These are phyloP conservation scores for Chiloscyllium punctatum DNA, from an alignment of 2,797 vertebrate genomes.

Conservation along the genomic window DNA sequence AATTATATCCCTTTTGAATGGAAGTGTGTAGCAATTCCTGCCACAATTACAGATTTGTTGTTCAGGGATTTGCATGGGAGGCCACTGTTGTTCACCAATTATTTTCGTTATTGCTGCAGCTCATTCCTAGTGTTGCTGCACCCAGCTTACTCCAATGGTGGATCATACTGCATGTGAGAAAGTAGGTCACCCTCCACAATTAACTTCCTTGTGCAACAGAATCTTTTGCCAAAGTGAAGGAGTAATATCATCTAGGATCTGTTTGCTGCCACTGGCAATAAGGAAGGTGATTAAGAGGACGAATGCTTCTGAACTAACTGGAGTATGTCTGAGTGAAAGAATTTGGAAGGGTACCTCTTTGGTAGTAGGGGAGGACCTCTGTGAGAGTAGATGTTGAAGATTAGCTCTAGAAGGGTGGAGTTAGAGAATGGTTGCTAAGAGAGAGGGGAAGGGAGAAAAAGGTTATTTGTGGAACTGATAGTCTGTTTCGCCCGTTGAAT, in stretches of 20 bases:
- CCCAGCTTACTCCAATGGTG: not conserved
- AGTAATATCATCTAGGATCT: not conserved
- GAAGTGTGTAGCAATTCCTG: not conserved
- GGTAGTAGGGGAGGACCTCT: not conserved
- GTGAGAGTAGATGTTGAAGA: not conserved
- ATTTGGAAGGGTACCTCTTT: not conserved
- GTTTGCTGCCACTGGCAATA: not conserved
- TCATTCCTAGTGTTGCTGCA: not conserved
- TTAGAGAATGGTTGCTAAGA: too few relatives aligned
- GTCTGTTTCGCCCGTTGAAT: not conserved
- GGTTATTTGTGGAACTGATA: not conserved
- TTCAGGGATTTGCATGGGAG: not conserved
- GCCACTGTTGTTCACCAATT: not conserved
- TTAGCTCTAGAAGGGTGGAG: too few relatives aligned
- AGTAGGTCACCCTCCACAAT: not conserved
- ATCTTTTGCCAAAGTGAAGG: not conserved
- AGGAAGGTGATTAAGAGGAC: not conserved
- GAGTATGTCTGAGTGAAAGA: not conserved
- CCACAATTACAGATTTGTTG: not conserved
- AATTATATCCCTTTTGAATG: not conserved
- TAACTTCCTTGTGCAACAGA: not conserved
- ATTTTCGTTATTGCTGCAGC: not conserved
- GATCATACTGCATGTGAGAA: not conserved
- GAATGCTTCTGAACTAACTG: not conserved
- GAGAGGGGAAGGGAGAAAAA: not conserved